phyloP scores from a whole-genome alignment of 2,113 vertebrate species.

The Silurus asotus region DNA sequence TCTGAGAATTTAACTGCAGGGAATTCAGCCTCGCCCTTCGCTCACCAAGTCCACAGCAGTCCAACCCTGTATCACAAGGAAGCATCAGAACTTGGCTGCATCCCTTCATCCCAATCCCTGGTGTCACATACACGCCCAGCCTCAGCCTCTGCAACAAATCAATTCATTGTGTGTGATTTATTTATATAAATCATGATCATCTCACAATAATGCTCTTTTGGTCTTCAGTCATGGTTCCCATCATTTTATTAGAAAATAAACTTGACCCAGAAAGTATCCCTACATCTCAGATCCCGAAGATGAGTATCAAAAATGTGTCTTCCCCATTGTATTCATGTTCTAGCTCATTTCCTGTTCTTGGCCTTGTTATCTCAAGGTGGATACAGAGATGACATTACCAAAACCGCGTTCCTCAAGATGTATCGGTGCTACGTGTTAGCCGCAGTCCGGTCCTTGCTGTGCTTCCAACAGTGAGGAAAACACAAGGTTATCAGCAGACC shows the following conservation, averaged over 20 bases:
- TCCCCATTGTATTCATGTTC: conserved; percentile 17
- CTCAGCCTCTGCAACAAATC: not conserved
- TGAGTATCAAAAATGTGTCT: conserved; percentile 30
- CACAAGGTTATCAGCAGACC: conserved; percentile 67
- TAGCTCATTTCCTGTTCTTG: conserved; percentile 40
- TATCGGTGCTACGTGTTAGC: conserved; percentile 47
- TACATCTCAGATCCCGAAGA: conserved; percentile 27
- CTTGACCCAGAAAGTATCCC: conserved; percentile 13
- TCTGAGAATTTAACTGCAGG: conserved; percentile 75
- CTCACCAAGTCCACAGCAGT: conserved; percentile 47
- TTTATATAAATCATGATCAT: conserved; percentile 1
- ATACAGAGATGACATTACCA: conserved; percentile 37
- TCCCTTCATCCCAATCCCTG: not conserved
- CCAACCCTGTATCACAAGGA: conserved; percentile 15
- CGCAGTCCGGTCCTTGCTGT: conserved; percentile 16
- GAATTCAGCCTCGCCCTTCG: conserved; percentile 66
- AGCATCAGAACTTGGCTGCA: not conserved
- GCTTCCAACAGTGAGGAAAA: conserved; percentile 55
- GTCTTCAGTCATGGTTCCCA: conserved; percentile 5
- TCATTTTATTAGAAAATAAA: conserved; percentile 13
- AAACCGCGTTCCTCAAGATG: conserved; percentile 38
- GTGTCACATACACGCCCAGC: not conserved
- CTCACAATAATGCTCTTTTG: not conserved
- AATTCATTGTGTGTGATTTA: not conserved
- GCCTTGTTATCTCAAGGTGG: conserved; percentile 41